Percentiles rank a stretch among this genome's conserved stretches.
phyloP scores from a whole-genome alignment of 2,113 vertebrate species.

The Castor canadensis region DNA sequence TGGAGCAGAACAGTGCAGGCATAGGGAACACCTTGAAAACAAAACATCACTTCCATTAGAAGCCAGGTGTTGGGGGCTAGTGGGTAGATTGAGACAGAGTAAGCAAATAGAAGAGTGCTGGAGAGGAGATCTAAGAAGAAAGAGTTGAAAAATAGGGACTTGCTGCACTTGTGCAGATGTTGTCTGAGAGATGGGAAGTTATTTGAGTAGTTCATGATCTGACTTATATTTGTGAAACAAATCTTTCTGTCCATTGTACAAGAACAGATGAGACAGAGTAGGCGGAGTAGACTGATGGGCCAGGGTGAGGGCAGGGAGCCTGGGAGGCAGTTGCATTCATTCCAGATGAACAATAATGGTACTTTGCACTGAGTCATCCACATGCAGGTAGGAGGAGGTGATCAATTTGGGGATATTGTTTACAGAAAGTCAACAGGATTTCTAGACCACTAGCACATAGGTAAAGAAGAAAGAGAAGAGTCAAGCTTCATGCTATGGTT shows the following conservation, averaged over 20 bases:
- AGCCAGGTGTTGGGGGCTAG: background rate
- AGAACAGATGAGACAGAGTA: no score
- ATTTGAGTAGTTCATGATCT: background rate
- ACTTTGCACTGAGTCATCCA: background rate
- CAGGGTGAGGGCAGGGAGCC: background rate
- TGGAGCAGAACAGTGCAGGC: background rate
- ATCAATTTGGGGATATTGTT: background rate
- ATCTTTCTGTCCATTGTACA: background rate
- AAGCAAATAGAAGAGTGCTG: background rate
- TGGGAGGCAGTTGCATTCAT: background rate
- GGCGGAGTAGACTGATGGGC: background rate
- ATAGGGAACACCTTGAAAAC: background rate
- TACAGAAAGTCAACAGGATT: background rate
- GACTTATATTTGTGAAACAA: background rate
- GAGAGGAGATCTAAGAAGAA: background rate
- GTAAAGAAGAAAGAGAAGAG: background rate
- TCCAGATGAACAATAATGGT: background rate
- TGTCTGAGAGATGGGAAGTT: background rate
- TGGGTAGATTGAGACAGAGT: background rate
- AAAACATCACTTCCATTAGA: background rate
- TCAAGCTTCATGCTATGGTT: background rate
- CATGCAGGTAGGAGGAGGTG: background rate
- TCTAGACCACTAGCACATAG: background rate
- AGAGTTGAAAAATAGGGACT: background rate
- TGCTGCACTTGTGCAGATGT: background rate